Evolutionary conservation across 2,113 vertebrate genomes (phyloP), one percentile per base, ranked within the genome.

Genomic region (Embiotoca jacksoni): DNA sequence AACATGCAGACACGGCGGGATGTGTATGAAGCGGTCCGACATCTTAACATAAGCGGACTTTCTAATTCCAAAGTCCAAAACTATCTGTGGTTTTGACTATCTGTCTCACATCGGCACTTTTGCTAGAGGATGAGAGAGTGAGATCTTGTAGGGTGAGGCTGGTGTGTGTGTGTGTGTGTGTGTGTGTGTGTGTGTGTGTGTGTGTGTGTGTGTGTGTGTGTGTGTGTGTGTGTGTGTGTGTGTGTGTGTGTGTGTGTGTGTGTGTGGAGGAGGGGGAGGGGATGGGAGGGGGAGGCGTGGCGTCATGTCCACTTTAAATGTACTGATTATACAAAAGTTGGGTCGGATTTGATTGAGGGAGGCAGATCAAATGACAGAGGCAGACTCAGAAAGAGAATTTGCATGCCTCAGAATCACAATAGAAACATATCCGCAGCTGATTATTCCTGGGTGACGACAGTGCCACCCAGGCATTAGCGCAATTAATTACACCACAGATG

Each of bases 401-500:
- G 69, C 73, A 78, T 75, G 62, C 52, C 58, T 67, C 74, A n/a
- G 41, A 85, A 81, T 88, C 74, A 90, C 81, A 90, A 88, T 85
- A 90, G 83, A 85, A 93, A 86, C 70, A 63, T 83, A 81, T 84
- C 77, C 77, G 47, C 81, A 74, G 85, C 79, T 91, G 86, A 93
- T 93, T 89, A 75, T 91, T 92, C 86, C 44, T 87, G 89, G 80
- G 85, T 89, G 91, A 92, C 76, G 84, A 92, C 86, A 92, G 90
- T 89, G 90, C 90, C 92, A 90, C 89, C 92, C 88, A 87, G 88
- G 92, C 85, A 81, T 90, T 78, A 84, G 6, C 83, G 64, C 88
- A 93, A 91, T 93, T 92, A 74, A 89, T 94, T 93, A 92, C 76
- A 81, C 88, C 92, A 83, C 93, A 95, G 92, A 95, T 94, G 89